Conservation (phyloP, 2,888 invertebrate genomes). For the Acronicta alni region DNA sequence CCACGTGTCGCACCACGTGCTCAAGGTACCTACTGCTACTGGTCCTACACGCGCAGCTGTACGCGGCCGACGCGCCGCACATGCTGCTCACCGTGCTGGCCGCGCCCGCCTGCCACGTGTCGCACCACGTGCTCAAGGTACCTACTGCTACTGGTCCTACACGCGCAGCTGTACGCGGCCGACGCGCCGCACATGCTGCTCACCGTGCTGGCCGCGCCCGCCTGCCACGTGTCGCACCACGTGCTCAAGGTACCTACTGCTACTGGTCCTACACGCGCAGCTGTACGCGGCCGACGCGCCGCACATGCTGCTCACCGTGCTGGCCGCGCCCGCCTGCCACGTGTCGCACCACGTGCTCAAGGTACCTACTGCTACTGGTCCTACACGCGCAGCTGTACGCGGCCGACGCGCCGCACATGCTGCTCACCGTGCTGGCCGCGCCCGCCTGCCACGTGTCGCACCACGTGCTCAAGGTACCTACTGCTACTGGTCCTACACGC, state of each 20-base stretch:
- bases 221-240: background rate
- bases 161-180: slow-evolving; percentile 78
- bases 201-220: slow-evolving; percentile 89
- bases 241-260: too few relatives aligned
- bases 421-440: too few relatives aligned
- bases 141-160: slow-evolving; percentile 74
- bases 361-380: too few relatives aligned
- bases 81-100: slow-evolving; percentile 90
- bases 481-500: too few relatives aligned
- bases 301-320: too few relatives aligned
- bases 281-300: slow-evolving; percentile 77
- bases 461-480: too few relatives aligned
- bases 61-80: slow-evolving; percentile 33
- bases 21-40: slow-evolving; percentile 79
- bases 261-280: too few relatives aligned
- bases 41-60: slow-evolving; percentile 88
- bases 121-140: slow-evolving; percentile 67
- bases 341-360: too few relatives aligned
- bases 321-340: too few relatives aligned
- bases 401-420: slow-evolving; percentile 52
- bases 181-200: slow-evolving; percentile 83
- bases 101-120: slow-evolving; percentile 72
- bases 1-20: slow-evolving; percentile 88
- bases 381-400: slow-evolving; percentile 73
- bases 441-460: too few relatives aligned